Conservation (phyloP, 2,113 vertebrate species). For the Pseudonaja textilis region DNA sequence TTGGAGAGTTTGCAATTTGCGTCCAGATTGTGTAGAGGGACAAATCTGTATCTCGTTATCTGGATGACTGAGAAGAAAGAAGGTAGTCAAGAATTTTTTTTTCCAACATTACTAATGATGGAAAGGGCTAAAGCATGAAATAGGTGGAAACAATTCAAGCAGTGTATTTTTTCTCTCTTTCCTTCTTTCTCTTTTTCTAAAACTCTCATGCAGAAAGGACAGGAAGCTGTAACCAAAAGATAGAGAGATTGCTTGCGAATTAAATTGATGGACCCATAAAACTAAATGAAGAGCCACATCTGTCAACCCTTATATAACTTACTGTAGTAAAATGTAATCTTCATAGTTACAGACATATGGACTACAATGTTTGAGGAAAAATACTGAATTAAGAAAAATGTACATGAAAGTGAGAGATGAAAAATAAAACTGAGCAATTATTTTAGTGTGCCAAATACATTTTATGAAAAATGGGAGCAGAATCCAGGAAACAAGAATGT, state of each 20-base stretch:
- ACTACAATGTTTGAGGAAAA: not conserved
- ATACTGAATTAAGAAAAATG: conserved; percentile 1
- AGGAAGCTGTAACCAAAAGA: not conserved
- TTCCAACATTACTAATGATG: not conserved
- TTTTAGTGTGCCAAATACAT: not conserved
- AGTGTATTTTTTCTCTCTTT: not conserved
- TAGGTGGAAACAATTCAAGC: not conserved
- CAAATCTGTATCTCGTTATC: not conserved
- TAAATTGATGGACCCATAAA: not conserved
- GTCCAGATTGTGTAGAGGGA: not conserved
- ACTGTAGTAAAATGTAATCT: not conserved
- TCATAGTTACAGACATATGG: not conserved
- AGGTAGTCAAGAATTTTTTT: not conserved
- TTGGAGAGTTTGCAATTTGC: not conserved
- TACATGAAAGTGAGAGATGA: not conserved
- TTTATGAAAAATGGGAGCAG: not conserved
- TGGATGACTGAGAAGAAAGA: not conserved
- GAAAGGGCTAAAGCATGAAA: not conserved
- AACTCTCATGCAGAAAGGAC: not conserved
- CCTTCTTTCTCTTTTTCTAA: not conserved
- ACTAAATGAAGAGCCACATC: not conserved
- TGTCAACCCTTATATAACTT: not conserved
- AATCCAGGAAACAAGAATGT: not conserved
- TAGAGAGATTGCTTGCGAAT: not conserved
- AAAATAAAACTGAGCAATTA: not conserved